These are phyloP conservation scores for Melanostoma mellinum DNA, from an alignment of 2,888 invertebrate genomes.

Conservation along the genomic window DNA sequence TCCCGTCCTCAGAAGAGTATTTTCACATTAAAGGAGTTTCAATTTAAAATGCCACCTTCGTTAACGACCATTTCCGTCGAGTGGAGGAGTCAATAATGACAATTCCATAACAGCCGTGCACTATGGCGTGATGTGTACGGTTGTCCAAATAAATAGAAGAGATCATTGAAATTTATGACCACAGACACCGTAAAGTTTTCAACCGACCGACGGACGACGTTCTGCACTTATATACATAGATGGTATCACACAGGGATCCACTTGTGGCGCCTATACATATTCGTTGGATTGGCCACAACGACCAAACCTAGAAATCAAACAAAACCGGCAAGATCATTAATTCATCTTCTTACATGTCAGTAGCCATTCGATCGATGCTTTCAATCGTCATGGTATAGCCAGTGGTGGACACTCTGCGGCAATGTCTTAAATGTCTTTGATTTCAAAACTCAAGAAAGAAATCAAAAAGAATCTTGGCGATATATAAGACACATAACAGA, in stretches of 20 bases:
- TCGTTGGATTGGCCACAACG: slow-evolving; percentile 36
- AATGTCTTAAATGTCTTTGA: slow-evolving; percentile 64
- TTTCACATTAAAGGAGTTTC: too few relatives aligned
- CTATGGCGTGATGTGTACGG: slow-evolving; percentile 42
- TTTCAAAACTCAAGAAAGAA: slow-evolving; percentile 52
- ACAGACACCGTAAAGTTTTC: slow-evolving; percentile 23
- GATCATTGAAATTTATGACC: slow-evolving; percentile 60
- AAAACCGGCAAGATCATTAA: slow-evolving; percentile 71
- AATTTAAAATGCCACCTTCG: too few relatives aligned
- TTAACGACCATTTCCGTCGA: too few relatives aligned
- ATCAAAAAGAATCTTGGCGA: slow-evolving; percentile 56
- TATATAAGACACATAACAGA: slow-evolving; percentile 66
- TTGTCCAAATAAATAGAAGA: slow-evolving; percentile 43
- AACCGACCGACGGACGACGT: slow-evolving; percentile 16
- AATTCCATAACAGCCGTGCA: slow-evolving; percentile 26
- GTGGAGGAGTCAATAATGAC: slow-evolving; percentile 6
- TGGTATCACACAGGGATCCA: slow-evolving; percentile 41
- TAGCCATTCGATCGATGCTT: slow-evolving; percentile 46
- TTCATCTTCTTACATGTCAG: slow-evolving; percentile 71
- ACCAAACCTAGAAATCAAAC: slow-evolving; percentile 71
- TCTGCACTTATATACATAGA: slow-evolving; percentile 27
- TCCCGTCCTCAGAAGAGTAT: too few relatives aligned
- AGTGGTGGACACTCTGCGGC: slow-evolving; percentile 56
- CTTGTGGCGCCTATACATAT: slow-evolving; percentile 54
- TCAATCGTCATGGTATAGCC: slow-evolving; percentile 49